Base-by-base conservation (phyloP, 53 echinoderm and acorn worm genomes). In the Holothuria leucospilota region DNA sequence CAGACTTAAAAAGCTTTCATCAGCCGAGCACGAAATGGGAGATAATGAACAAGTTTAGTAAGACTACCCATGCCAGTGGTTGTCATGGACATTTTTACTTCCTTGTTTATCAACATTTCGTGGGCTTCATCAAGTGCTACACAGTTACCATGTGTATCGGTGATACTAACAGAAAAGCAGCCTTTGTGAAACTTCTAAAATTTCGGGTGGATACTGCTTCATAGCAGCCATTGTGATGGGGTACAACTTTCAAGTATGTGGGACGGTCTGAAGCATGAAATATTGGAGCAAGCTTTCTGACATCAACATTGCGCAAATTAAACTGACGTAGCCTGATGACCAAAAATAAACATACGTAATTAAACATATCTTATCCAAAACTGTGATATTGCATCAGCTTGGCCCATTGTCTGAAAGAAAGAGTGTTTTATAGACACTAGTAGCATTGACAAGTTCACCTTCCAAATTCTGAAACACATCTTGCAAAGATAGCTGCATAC, bases 71-170 rank as follows among this genome's bases (percentile, higher is more conserved):
- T 78, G 29, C 78, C 78, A 56, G 78, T 56, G 25, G 56, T 56
- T 16, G 72, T 85, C n/a, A 92, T 70, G 20, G 89, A 75, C 89
- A 89, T 92, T 70, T 92, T 86, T 18, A 82, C 64, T 16, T 88
- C 85, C 51, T 66, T 89, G 40, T 92, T 93, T 11, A 93, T 90
- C 13, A 87, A 11, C 90, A 93, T 93, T 56, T 93, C 93, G 66
- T 93, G 90, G 5, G 87, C 84, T 46, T 93, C 90, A 81, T 90
- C 93, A 6, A 90, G 39, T 6, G 85, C 90, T 2, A 93, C 93
- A 81, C 87, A 88, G 9, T 64, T 64, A 29, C 78, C 84, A 81
- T 60, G 78, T 34, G 53, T 58, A 29, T 90, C 93, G 34, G 62
- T 79, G 20, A 90, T 90, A 68, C 67, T 93, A 26, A 70, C 78